These are phyloP conservation scores for Heterotilapia buettikoferi DNA, from an alignment of 2,113 vertebrate species.

Conservation along the genomic window DNA sequence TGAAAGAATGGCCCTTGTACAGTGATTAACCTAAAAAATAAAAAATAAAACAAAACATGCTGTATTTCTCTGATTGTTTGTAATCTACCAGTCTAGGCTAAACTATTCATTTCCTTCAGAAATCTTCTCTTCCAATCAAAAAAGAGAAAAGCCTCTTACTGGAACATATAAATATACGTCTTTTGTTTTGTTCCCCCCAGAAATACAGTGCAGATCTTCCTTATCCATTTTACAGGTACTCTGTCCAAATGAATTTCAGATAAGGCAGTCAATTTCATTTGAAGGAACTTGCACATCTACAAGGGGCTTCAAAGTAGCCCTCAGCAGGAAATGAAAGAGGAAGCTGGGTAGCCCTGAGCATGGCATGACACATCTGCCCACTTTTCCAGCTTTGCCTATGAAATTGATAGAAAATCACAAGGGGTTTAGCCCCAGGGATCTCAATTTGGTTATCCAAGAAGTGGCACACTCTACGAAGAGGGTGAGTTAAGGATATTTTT, in stretches of 20 bases:
- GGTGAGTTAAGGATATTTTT: background rate
- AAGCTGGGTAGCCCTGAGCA: background rate
- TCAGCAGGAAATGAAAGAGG: background rate
- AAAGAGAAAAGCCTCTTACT: slow-evolving; percentile 34
- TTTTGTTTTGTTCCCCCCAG: background rate
- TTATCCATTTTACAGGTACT: slow-evolving; percentile 10
- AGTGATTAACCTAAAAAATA: background rate
- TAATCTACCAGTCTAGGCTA: background rate
- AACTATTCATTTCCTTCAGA: slow-evolving; percentile 31
- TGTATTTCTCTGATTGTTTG: slow-evolving; percentile 3
- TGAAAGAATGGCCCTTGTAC: background rate
- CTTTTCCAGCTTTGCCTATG: slow-evolving; percentile 17
- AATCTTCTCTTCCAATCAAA: background rate
- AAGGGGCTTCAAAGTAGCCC: background rate
- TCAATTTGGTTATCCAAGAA: slow-evolving; percentile 7
- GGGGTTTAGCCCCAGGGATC: background rate
- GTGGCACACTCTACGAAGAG: background rate
- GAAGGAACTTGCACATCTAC: background rate
- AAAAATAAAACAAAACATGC: background rate
- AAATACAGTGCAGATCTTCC: background rate
- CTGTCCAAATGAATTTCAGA: background rate
- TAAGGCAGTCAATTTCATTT: slow-evolving; percentile 15
- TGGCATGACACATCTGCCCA: background rate
- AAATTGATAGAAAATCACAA: slow-evolving; percentile 32
- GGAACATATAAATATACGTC: background rate